Conservation (phyloP, 2,797 vertebrate genomes). For the Muscicapa comitata region DNA sequence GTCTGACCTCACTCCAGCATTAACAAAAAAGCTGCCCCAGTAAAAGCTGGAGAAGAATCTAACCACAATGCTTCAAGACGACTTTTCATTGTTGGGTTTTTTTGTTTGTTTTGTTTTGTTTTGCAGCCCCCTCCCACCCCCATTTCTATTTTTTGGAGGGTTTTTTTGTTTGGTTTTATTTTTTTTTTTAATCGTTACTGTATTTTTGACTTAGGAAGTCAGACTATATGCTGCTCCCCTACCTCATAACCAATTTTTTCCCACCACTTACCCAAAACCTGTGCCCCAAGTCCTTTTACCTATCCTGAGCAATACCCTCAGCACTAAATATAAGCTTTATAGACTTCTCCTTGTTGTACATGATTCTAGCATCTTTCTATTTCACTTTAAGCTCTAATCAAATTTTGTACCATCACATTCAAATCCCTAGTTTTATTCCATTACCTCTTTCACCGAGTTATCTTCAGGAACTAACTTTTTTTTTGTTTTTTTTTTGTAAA, state of each 20-base stretch:
- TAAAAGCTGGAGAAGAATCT: neutral
- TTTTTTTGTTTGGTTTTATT: neutral
- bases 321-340: neutral
- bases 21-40: neutral
- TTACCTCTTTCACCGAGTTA: neutral
- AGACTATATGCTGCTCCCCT: neutral
- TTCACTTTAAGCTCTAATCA: neutral
- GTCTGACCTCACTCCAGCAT: neutral
- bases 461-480: neutral
- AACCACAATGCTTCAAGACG: neutral
- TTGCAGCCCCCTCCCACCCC: rapidly evolving
- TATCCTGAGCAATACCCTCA: neutral
- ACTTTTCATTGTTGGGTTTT: neutral
- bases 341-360: neutral
- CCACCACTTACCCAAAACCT: neutral
- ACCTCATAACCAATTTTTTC: neutral
- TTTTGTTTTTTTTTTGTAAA: neutral
- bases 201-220: neutral
- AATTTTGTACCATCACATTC: neutral
- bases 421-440: neutral
- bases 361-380: neutral
- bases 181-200: neutral
- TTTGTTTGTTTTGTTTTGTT: neutral
- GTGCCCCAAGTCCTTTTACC: neutral
- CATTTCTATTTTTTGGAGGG: no score